A percentile compares a stretch with the other conserved stretches of the same genome.
Conservation (phyloP, 2,888 invertebrate genomes). For the Branchipolynoe longqiensis region DNA sequence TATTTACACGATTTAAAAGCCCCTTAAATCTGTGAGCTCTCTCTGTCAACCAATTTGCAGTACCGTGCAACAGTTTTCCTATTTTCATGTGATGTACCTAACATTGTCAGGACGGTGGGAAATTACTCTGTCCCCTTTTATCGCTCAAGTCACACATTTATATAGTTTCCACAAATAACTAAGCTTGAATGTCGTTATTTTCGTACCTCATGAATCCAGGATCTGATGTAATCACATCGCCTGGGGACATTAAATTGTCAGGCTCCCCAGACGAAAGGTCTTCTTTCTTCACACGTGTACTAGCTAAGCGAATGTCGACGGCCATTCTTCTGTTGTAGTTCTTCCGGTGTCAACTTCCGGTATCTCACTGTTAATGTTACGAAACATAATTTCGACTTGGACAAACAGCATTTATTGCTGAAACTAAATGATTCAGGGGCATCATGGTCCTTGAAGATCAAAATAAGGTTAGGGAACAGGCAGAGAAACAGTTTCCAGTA, state of each 20-base stretch:
- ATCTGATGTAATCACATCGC: slow-evolving; percentile 92
- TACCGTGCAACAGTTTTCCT: too few species aligned
- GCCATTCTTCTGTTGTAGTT: slow-evolving; percentile 7
- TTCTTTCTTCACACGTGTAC: slow-evolving; percentile 71
- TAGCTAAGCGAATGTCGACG: slow-evolving; percentile 76
- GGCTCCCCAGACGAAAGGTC: slow-evolving; percentile 83
- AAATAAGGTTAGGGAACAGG: slow-evolving; percentile 7
- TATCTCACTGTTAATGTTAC: too few species aligned
- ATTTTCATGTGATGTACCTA: too few species aligned
- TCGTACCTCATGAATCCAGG: slow-evolving; percentile 91
- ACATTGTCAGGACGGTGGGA: too few species aligned
- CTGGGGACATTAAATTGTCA: slow-evolving; percentile 86
- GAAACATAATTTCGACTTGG: not conserved
- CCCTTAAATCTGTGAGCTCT: too few species aligned
- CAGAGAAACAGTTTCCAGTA: slow-evolving; percentile 28
- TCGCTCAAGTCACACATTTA: slow-evolving; percentile 60
- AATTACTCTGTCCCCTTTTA: slow-evolving; percentile 48
- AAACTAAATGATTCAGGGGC: not conserved
- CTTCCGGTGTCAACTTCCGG: slow-evolving; percentile 38
- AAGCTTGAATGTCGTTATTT: too few species aligned
- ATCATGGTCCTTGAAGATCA: slow-evolving; percentile 26
- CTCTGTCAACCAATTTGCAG: too few species aligned
- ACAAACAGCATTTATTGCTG: not conserved
- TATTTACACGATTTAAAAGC: too few species aligned
- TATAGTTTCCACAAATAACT: too few species aligned